Base-by-base conservation (phyloP, 2,888 invertebrate species). In the Odontothrips loti region DNA sequence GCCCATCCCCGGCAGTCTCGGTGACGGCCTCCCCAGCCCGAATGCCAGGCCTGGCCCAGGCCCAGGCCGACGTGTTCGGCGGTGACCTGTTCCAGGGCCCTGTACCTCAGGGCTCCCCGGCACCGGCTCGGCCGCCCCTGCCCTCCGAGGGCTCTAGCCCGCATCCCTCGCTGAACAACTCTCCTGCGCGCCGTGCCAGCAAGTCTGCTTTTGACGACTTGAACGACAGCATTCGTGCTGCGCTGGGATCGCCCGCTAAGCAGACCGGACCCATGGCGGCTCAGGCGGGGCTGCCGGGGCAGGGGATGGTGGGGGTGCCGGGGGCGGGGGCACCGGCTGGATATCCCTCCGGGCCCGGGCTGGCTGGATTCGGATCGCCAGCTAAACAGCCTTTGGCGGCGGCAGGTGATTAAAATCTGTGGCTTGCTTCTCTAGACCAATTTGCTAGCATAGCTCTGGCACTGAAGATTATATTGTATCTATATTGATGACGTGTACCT, bases 201-300 rank as follows among this genome's bases (percentile, higher is more conserved):
- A 92, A 91, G 85, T 91, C 91, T 84, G 92, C 92, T 58, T 90
- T 92, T 86, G 92, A 92, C 85, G 92, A 92, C 85, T 89, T 93
- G 84, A 92, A 92, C 85, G 92, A 92, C 85, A 91, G 90, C 82
- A 92, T 93, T 88, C 89, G 91, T 82, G 91, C 91, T 90, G 91
- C 92, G 80, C 89, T 93, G 85, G 92, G 92, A 80, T 91, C 91
- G 11, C 68, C 68, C 10, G 68, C 68, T 9, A 75, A 75, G 68
- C 68, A 75, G 27, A 10, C 68, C 11, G 68, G 68, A 1, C 68
- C 68, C 23, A 75, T 75, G 68, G 68, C 68, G 23, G 68, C 27
- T 8, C 68, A 75, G 68, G 68, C 34, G 34, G 34, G 23, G 23
- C 23, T 4, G 68, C 68, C n/a, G 68, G 68, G 23, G 23, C 68